Conservation (phyloP, 2,797 vertebrate genomes). For the Malacoraja senta region DNA sequence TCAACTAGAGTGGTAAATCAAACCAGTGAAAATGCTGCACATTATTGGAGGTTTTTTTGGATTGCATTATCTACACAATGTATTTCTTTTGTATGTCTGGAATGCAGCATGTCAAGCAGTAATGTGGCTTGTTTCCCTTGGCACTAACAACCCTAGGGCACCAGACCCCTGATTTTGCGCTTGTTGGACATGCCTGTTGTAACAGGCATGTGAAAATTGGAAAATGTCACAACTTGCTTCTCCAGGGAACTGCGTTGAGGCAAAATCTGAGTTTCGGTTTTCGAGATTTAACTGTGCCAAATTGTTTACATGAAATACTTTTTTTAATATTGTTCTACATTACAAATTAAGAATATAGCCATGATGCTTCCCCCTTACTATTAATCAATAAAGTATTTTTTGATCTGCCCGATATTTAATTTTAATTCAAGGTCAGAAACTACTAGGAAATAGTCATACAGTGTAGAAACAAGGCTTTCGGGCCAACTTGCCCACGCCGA, state of each 20-base stretch:
- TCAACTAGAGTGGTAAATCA: conserved; percentile 37
- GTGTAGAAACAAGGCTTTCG: too few relatives aligned
- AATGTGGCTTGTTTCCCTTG: background rate
- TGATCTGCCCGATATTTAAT: background rate
- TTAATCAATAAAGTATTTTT: background rate
- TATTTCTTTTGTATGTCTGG: conserved; percentile 3
- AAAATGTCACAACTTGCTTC: background rate
- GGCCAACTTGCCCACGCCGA: too few relatives aligned
- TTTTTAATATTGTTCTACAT: background rate
- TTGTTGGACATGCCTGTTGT: conserved; percentile 1
- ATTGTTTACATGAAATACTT: background rate
- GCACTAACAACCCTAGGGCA: background rate
- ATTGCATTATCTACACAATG: background rate
- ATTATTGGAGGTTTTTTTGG: conserved; percentile 38
- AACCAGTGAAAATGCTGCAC: conserved; percentile 33
- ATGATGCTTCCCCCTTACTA: background rate
- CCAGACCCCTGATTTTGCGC: background rate
- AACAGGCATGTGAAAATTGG: background rate
- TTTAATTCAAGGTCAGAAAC: background rate
- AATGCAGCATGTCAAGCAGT: background rate
- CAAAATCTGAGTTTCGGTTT: background rate
- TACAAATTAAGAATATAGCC: background rate
- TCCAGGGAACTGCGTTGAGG: background rate
- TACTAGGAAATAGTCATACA: background rate
- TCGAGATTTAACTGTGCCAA: background rate